Conservation (phyloP, 2,113 vertebrate species). For the Baryphthengus martii region DNA sequence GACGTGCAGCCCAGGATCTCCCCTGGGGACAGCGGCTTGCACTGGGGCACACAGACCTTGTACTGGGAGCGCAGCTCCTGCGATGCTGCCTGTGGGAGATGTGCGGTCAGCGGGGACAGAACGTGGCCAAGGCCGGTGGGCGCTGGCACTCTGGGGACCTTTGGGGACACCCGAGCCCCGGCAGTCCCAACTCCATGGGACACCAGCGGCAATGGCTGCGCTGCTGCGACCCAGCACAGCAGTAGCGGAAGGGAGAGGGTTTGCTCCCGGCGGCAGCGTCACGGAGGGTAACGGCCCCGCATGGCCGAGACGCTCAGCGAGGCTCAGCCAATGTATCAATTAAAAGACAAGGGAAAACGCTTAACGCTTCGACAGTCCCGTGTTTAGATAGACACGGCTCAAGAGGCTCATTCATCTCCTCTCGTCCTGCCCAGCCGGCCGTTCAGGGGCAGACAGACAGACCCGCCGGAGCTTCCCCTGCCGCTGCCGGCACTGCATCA, state of each 20-base stretch:
- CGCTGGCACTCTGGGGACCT: background rate
- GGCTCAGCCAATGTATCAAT: conserved; percentile 45
- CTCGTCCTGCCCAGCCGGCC: conserved; percentile 4
- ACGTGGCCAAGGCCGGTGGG: rapidly evolving
- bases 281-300: background rate
- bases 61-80: conserved; percentile 84
- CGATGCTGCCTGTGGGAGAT: conserved; percentile 55
- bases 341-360: conserved; percentile 28
- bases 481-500: conserved; percentile 19
- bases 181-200: background rate
- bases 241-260: rapidly evolving
- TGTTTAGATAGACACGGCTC: conserved; percentile 50
- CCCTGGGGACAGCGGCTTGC: conserved; percentile 94
- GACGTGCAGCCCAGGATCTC: conserved; percentile 95
- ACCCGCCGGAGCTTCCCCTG: conserved; percentile 30
- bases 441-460: conserved; percentile 40
- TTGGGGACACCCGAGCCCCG: background rate
- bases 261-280: rapidly evolving
- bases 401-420: conserved; percentile 62
- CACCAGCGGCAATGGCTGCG: background rate
- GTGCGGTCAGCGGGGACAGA: background rate
- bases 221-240: background rate
- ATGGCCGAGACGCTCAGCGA: background rate
- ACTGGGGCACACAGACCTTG: conserved; percentile 87
- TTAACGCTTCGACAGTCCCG: conserved; percentile 11